A percentile compares a stretch with the other conserved stretches of the same genome.
These are phyloP conservation scores for Paedocypris sp. DNA, from an alignment of 2,113 vertebrate species.

Conservation along the genomic window DNA sequence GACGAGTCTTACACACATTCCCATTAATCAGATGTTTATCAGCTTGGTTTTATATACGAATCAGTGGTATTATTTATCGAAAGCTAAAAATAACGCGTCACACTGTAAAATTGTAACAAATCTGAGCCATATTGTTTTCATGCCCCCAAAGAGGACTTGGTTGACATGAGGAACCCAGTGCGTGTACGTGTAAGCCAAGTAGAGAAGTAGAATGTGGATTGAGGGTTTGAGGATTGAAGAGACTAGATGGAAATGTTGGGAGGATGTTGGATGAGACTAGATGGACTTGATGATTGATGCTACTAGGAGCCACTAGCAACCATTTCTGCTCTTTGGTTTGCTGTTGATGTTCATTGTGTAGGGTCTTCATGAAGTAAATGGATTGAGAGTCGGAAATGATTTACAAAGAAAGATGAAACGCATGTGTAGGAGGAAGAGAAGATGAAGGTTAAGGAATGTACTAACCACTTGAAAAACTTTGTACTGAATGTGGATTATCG, in stretches of 20 bases:
- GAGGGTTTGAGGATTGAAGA: conserved; percentile 32
- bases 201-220: conserved; percentile 35
- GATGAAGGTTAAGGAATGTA: conserved; percentile 38
- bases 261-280: conserved; percentile 21
- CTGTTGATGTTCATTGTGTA: conserved; percentile 11
- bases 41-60: conserved; percentile 39
- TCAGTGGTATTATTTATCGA: conserved; percentile 23
- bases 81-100: neutral
- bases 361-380: conserved; percentile 29
- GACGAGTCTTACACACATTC: conserved; percentile 62
- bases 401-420: conserved; percentile 1
- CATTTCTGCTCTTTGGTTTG: neutral
- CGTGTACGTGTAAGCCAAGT: conserved; percentile 28
- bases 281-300: conserved; percentile 13
- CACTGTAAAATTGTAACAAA: conserved; percentile 26
- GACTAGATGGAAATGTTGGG: conserved; percentile 23
- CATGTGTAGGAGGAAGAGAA: conserved; percentile 42
- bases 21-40: conserved; percentile 32
- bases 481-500: conserved; percentile 3
- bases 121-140: conserved; percentile 61
- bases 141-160: conserved; percentile 30
- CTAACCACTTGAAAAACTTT: conserved; percentile 1
- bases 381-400: conserved; percentile 26
- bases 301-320: neutral
- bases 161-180: conserved; percentile 30